phyloP scores from a whole-genome alignment of 1,140 invertebrate species.

The Colletes gigas region DNA sequence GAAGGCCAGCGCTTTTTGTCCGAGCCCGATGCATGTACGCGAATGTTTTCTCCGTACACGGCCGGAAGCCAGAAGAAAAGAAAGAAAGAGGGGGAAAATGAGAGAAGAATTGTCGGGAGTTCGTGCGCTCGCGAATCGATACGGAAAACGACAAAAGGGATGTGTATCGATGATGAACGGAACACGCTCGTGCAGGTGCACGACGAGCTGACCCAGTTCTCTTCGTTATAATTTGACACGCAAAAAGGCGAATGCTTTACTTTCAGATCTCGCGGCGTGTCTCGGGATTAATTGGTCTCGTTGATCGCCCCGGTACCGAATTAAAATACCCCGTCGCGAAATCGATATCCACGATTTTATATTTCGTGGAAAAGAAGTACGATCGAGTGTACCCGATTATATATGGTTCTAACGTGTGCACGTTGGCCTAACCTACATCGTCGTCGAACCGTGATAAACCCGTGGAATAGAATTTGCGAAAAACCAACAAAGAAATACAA shows the following conservation, averaged over 20 bases:
- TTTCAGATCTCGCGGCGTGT: conserved; percentile 19
- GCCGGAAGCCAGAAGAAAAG: no score
- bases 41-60: neutral
- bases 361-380: neutral
- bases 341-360: conserved; percentile 2
- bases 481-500: neutral
- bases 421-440: neutral
- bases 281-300: conserved; percentile 14
- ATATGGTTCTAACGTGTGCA: neutral
- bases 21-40: no score
- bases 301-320: neutral
- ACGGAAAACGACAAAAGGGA: conserved; percentile 49
- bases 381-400: neutral
- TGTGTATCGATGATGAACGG: conserved; percentile 47
- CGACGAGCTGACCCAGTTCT: conserved; percentile 60
- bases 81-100: neutral
- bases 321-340: neutral
- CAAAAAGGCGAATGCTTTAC: conserved; percentile 45
- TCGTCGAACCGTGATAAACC: neutral
- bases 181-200: conserved; percentile 57
- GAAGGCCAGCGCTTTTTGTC: neutral
- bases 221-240: conserved; percentile 52
- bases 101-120: neutral
- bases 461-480: conserved; percentile 4
- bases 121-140: conserved; percentile 33